Conservation (phyloP, 2,888 invertebrate genomes). For the Hedya salicella region DNA sequence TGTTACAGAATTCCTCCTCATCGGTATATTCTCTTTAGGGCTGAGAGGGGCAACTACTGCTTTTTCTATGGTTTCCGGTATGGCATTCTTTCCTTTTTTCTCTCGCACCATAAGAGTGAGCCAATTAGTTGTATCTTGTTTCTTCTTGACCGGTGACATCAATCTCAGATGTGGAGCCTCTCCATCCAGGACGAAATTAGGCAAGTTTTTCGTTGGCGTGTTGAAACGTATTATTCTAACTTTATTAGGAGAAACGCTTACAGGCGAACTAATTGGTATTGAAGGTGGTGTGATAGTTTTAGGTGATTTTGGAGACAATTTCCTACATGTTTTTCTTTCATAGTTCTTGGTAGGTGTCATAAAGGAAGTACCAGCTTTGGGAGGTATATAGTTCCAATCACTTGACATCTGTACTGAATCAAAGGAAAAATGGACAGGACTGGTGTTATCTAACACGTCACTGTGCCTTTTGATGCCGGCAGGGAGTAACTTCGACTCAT, state of each 20-base stretch:
- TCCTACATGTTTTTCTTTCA: conserved; percentile 57
- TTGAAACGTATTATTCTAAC: conserved; percentile 58
- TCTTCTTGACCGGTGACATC: conserved; percentile 88
- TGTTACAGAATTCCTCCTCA: conserved; percentile 59
- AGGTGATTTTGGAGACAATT: conserved; percentile 62
- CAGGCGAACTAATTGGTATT: conserved; percentile 52
- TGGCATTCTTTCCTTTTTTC: conserved; percentile 49
- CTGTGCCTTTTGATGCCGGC: conserved; percentile 65
- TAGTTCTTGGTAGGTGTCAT: conserved; percentile 71
- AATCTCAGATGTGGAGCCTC: conserved; percentile 90
- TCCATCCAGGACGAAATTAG: conserved; percentile 91
- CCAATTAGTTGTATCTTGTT: conserved; percentile 89
- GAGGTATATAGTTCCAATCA: conserved; percentile 61
- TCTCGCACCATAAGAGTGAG: conserved; percentile 76
- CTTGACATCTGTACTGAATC: conserved; percentile 41
- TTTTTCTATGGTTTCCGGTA: conserved; percentile 43
- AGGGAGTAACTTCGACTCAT: conserved; percentile 51
- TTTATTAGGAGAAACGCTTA: conserved; percentile 58
- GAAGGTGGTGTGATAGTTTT: conserved; percentile 55
- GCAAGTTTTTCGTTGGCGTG: conserved; percentile 89
- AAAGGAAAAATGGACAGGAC: conserved; percentile 49
- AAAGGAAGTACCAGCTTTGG: conserved; percentile 63
- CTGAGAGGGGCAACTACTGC: conserved; percentile 53
- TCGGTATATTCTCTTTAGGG: conserved; percentile 62
- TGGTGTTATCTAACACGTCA: conserved; percentile 55